Evolutionary conservation across 2,113 vertebrate species (phyloP).

Genomic region (Probosciger aterrimus): DNA sequence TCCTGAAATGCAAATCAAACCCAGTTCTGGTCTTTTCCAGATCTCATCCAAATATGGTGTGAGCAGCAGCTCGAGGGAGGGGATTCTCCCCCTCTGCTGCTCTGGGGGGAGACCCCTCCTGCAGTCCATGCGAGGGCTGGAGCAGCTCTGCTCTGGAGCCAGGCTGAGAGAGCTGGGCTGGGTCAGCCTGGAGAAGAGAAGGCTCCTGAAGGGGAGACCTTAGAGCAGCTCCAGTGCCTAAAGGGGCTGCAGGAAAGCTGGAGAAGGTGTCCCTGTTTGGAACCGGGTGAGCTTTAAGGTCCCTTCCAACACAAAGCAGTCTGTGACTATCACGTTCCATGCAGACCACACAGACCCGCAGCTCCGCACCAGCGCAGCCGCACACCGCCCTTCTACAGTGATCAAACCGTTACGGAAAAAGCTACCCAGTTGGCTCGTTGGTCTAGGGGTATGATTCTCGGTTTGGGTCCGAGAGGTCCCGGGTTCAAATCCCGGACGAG

Average conservation of each 20-base stretch:
- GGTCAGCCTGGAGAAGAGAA: neutral
- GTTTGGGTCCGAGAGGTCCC: slow-evolving; percentile 73
- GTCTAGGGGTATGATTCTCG: slow-evolving; percentile 74
- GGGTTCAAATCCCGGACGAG: slow-evolving; percentile 71
- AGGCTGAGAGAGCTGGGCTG: neutral
- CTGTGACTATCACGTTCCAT: too few species aligned
- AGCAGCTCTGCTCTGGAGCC: neutral
- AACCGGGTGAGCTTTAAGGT: too few species aligned
- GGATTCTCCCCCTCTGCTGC: neutral
- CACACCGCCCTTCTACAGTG: too few species aligned
- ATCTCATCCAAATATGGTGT: neutral
- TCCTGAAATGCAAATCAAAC: neutral
- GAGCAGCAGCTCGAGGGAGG: too few species aligned
- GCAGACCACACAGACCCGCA: too few species aligned
- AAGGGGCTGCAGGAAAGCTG: too few species aligned
- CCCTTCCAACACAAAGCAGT: too few species aligned
- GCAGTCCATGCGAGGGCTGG: neutral
- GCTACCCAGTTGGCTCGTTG: neutral
- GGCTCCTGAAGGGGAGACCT: neutral
- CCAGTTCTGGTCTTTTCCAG: neutral
- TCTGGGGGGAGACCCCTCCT: neutral
- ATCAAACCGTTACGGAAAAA: too few species aligned
- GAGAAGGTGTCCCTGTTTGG: neutral
- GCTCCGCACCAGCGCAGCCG: too few species aligned
- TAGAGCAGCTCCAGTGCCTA: neutral